Evolutionary conservation across 1,140 invertebrate species (phyloP).

Genomic region (Philaenus spumarius): DNA sequence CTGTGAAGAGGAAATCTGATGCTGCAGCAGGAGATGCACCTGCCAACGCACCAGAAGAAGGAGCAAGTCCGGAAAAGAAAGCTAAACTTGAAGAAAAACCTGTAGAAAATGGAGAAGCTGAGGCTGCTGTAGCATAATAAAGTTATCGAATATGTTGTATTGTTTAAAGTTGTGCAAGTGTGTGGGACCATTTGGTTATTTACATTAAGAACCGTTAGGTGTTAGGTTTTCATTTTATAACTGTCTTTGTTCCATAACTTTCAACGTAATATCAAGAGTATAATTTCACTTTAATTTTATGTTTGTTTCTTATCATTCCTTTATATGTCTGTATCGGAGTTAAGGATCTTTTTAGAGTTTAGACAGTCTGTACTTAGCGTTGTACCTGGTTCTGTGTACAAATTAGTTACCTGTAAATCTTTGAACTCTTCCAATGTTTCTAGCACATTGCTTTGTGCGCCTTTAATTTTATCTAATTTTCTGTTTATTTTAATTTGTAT

Average conservation of each 20-base stretch:
- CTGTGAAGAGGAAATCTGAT: slow-evolving; percentile 61
- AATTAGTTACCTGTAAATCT: slow-evolving; percentile 15
- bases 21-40: slow-evolving; percentile 45
- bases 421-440: neutral
- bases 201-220: neutral
- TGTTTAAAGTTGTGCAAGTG: neutral
- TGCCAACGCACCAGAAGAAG: slow-evolving; percentile 34
- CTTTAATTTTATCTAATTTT: too few species aligned
- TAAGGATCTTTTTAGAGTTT: neutral
- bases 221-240: slow-evolving; percentile 1
- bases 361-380: slow-evolving; percentile 5
- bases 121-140: slow-evolving; percentile 48
- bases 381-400: slow-evolving; percentile 19
- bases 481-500: too few species aligned
- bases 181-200: slow-evolving; percentile 2
- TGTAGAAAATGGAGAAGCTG: slow-evolving; percentile 45
- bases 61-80: slow-evolving; percentile 61
- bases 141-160: neutral
- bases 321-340: neutral
- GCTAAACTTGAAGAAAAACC: slow-evolving; percentile 54
- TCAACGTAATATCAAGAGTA: neutral
- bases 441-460: too few species aligned
- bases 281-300: neutral
- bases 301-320: slow-evolving; percentile 10
- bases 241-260: slow-evolving; percentile 1